Base-by-base conservation (phyloP, 2,888 invertebrate genomes). In the Lingula anatina region DNA sequence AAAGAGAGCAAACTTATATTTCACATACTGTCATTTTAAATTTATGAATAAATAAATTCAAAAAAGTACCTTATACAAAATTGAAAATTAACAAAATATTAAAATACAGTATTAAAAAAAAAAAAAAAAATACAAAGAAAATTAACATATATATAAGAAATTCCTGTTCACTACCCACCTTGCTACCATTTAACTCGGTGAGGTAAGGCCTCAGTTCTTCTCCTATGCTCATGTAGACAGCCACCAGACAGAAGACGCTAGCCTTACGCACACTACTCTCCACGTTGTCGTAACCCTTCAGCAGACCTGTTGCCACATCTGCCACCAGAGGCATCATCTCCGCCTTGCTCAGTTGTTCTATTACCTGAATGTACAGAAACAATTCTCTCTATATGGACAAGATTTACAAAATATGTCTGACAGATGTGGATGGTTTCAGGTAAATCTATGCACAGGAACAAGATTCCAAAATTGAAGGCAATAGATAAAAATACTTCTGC, bases 191-290 rank as follows among this genome's bases (percentile, higher is more conserved):
- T 47, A 97, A 82, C 40, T 85, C 84, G 38, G 83, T 82, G 52
- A 95, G 83, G 72, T 90, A 89, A 2, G 90, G 90, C 66, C 79
- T 71, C 75, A 95, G 83, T 25, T 61, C 64, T 46, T 93, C 91
- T 0, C 95, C 95, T 7, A 93, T 86, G 37, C 87, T 86, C 71
- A 88, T 84, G 68, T 96, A 90, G 65, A 96, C 84, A 42, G 92
- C 90, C 3, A 97, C 96, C 86, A 97, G 91, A 71, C 95, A 95
- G 80, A 97, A 95, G 20, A 96, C 93, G 12, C 93, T 90, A 62
- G 94, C 92, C 77, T 97, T 97, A 44, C 97, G 84, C 25, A 97
- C 92, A 59, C 90, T 86, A 47, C 92, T 93, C 78, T 94, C 91
- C 48, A 83, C 81, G 75, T 94, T 90, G 74, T 96, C 94, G 48